These are phyloP conservation scores for Zaprionus vittiger DNA, from an alignment of 1,140 invertebrate genomes.

Conservation along the genomic window DNA sequence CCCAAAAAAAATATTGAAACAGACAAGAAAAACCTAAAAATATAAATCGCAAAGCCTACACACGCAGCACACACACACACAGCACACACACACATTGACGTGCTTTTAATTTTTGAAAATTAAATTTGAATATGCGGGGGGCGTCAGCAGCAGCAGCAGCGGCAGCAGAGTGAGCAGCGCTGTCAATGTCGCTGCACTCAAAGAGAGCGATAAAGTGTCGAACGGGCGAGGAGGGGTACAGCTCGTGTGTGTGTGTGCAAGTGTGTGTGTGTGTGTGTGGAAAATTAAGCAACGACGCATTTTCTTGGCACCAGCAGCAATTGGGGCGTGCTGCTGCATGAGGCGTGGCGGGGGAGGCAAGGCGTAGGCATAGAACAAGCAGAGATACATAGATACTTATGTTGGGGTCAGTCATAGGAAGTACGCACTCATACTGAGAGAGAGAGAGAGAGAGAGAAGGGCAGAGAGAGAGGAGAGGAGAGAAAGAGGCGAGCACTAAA, in stretches of 20 bases:
- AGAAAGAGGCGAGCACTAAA: slow-evolving; percentile 19
- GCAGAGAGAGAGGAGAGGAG: neutral
- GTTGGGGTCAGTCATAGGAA: slow-evolving; percentile 39
- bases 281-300: slow-evolving; percentile 79
- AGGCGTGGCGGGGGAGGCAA: neutral
- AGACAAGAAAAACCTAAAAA: slow-evolving; percentile 60
- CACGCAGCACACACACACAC: slow-evolving; percentile 47
- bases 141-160: neutral
- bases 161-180: slow-evolving; percentile 3
- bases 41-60: slow-evolving; percentile 71
- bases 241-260: slow-evolving; percentile 14
- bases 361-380: neutral
- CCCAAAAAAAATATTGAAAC: slow-evolving; percentile 41
- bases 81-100: slow-evolving; percentile 50
- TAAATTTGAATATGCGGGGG: slow-evolving; percentile 73
- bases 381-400: slow-evolving; percentile 16
- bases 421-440: slow-evolving; percentile 23
- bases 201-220: slow-evolving; percentile 20
- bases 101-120: slow-evolving; percentile 77
- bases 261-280: slow-evolving; percentile 32
- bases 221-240: slow-evolving; percentile 18
- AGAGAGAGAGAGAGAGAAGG: neutral
- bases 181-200: slow-evolving; percentile 63
- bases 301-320: slow-evolving; percentile 76
- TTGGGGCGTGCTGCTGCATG: slow-evolving; percentile 62